Percentiles rank a stretch among this genome's conserved stretches.
Evolutionary conservation across 2,888 invertebrate genomes (phyloP).

Genomic region (Spodoptera littoralis): DNA sequence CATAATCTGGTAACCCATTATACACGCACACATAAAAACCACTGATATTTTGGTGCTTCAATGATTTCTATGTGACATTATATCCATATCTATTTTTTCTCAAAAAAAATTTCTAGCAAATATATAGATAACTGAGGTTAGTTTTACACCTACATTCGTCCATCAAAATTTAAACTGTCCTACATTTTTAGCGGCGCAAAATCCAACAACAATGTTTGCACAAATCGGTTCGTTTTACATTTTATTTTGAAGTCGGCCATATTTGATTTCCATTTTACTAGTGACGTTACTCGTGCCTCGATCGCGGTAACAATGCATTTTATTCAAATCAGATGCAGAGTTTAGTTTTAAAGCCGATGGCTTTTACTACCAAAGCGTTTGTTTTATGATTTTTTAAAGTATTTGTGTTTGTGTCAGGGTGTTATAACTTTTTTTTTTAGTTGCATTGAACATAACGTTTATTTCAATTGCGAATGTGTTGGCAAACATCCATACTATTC

Average conservation of each 20-base stretch:
- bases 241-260: slow-evolving; percentile 45
- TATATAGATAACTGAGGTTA: neutral
- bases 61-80: too few relatives aligned
- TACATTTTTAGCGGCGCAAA: slow-evolving; percentile 38
- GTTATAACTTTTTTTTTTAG: neutral
- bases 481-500: too few relatives aligned
- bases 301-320: slow-evolving; percentile 33
- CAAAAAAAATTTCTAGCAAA: too few relatives aligned
- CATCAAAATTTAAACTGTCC: slow-evolving; percentile 24
- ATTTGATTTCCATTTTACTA: slow-evolving; percentile 51
- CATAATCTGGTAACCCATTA: too few relatives aligned
- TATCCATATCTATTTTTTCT: too few relatives aligned
- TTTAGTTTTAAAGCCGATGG: slow-evolving; percentile 41
- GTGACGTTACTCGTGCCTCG: slow-evolving; percentile 31
- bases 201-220: slow-evolving; percentile 46
- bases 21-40: too few relatives aligned
- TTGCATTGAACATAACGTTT: too few relatives aligned
- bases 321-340: slow-evolving; percentile 48
- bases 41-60: too few relatives aligned
- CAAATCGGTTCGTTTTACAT: slow-evolving; percentile 46
- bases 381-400: slow-evolving; percentile 34
- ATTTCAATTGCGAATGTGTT: too few relatives aligned
- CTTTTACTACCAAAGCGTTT: slow-evolving; percentile 23
- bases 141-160: slow-evolving; percentile 4
- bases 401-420: slow-evolving; percentile 13